A percentile compares a stretch with the other conserved stretches of the same genome.
These are phyloP conservation scores for Rhombomys opimus DNA, from an alignment of 2,113 vertebrate species.

Conservation along the genomic window DNA sequence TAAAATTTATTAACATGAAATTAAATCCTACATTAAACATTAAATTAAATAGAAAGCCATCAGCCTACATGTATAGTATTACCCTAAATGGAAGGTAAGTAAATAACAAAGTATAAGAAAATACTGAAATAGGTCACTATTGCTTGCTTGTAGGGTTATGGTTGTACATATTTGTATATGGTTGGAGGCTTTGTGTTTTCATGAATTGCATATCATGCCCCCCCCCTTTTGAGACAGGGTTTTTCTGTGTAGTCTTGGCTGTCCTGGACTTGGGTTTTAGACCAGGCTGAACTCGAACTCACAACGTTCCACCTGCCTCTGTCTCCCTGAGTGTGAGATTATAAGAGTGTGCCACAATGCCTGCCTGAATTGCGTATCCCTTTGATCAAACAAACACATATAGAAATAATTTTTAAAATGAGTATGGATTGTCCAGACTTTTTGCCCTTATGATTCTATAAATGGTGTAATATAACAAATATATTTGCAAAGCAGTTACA, in stretches of 20 bases:
- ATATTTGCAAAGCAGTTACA: not conserved
- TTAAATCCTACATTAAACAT: not conserved
- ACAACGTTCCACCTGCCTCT: too few relatives aligned
- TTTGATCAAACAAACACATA: not conserved
- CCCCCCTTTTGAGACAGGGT: too few relatives aligned
- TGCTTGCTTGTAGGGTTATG: not conserved
- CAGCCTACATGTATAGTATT: not conserved
- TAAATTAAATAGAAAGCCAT: not conserved
- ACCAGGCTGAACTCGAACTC: too few relatives aligned
- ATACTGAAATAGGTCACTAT: not conserved
- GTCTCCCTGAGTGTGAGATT: too few relatives aligned
- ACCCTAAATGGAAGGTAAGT: not conserved
- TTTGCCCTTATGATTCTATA: not conserved
- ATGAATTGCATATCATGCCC: not conserved
- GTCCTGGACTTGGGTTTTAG: too few relatives aligned
- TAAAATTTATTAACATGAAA: not conserved
- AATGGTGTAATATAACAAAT: not conserved
- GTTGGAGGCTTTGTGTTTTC: not conserved
- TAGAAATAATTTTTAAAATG: not conserved
- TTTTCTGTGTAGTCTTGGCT: too few relatives aligned
- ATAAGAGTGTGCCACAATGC: too few relatives aligned
- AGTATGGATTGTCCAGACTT: not conserved
- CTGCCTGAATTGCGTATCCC: not conserved
- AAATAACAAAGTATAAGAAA: conserved; percentile 17
- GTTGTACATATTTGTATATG: not conserved